These are phyloP conservation scores for Trissolcus japonicus DNA, from an alignment of 2,888 invertebrate species.

Conservation along the genomic window DNA sequence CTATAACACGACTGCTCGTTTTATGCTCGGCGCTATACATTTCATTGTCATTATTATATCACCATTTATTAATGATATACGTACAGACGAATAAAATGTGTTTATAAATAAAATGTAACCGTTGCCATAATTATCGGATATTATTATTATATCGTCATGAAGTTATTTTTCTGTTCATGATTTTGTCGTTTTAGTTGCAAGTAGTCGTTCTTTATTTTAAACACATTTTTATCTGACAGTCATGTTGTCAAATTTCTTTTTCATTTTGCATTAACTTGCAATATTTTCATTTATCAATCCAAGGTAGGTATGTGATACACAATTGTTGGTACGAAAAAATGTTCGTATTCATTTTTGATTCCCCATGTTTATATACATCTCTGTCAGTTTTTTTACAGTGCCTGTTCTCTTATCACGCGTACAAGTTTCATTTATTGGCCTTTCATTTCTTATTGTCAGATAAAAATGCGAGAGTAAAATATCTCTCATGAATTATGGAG, in stretches of 20 bases:
- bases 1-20: slow-evolving; percentile 73
- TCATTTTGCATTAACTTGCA: neutral
- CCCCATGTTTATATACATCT: neutral
- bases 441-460: slow-evolving; percentile 23
- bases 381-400: neutral
- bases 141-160: slow-evolving; percentile 27
- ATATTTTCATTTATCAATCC: neutral
- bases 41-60: slow-evolving; percentile 76
- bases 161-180: neutral
- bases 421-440: slow-evolving; percentile 19
- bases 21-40: slow-evolving; percentile 75
- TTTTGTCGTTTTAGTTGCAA: slow-evolving; percentile 8
- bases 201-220: slow-evolving; percentile 13
- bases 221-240: slow-evolving; percentile 22
- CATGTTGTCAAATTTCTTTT: neutral
- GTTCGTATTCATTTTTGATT: neutral
- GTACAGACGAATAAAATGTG: slow-evolving; percentile 74
- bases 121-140: slow-evolving; percentile 50
- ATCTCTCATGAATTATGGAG: slow-evolving; percentile 2
- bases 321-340: neutral
- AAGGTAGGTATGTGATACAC: slow-evolving; percentile 1
- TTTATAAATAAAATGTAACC: slow-evolving; percentile 70
- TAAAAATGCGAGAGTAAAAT: slow-evolving; percentile 22
- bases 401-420: slow-evolving; percentile 13
- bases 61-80: slow-evolving; percentile 74